These are phyloP conservation scores for Heterotis niloticus DNA, from an alignment of 2,113 vertebrate species.

Conservation along the genomic window DNA sequence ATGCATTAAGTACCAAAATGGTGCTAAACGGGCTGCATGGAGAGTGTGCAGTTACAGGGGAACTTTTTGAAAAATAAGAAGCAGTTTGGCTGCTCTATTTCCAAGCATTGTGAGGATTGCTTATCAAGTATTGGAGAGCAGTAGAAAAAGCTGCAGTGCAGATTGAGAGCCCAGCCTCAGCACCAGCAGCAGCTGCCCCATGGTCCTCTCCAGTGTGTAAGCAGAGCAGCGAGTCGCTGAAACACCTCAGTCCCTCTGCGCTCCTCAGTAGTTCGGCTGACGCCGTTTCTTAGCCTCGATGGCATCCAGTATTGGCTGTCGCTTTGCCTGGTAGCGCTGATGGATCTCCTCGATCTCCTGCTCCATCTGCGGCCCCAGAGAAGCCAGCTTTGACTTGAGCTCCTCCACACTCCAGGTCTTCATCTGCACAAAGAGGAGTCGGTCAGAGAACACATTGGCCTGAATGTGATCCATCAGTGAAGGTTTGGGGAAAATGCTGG, in stretches of 20 bases:
- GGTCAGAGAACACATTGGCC: not conserved
- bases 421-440: constrained; percentile 56
- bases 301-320: constrained; percentile 88
- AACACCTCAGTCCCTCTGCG: not conserved
- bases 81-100: constrained; percentile 15
- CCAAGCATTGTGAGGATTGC: not conserved
- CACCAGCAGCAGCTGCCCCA: not conserved
- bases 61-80: not conserved
- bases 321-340: constrained; percentile 87
- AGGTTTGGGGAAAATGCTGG: not conserved
- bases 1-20: not conserved
- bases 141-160: not conserved
- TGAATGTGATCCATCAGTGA: not conserved
- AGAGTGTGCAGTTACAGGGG: not conserved
- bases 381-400: constrained; percentile 72
- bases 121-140: constrained; percentile 13
- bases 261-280: constrained; percentile 80
- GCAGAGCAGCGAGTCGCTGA: not conserved
- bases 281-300: constrained; percentile 88
- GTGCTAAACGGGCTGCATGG: not conserved
- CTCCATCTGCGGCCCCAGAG: constrained; percentile 94
- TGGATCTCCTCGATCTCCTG: constrained; percentile 92
- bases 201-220: constrained; percentile 4
- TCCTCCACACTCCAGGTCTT: constrained; percentile 84
- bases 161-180: not conserved